These are phyloP conservation scores for Phaethon lepturus DNA, from an alignment of 2,113 vertebrate species.

Conservation along the genomic window DNA sequence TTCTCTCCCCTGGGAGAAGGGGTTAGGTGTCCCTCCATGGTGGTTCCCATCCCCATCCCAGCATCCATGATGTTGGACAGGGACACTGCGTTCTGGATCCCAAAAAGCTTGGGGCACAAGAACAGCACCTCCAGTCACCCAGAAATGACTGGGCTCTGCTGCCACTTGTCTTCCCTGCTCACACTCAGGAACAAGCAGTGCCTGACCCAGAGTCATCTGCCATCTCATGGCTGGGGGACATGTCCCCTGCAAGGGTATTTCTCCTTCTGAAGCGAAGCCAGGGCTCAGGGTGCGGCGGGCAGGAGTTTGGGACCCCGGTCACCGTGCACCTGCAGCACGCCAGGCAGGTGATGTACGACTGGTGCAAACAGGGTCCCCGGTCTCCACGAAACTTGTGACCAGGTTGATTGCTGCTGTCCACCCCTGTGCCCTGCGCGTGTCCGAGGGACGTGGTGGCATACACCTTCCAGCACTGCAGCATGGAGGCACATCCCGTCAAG, in stretches of 20 bases:
- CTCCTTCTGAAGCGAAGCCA: background rate
- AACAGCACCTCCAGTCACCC: background rate
- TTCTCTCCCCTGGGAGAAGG: background rate
- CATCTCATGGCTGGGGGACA: rapidly evolving
- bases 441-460: rapidly evolving
- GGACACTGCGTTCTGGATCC: background rate
- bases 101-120: background rate
- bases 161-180: background rate
- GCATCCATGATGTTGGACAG: rapidly evolving
- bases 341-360: background rate
- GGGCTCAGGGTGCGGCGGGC: background rate
- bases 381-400: rapidly evolving
- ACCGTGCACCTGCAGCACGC: rapidly evolving
- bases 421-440: rapidly evolving
- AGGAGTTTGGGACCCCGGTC: background rate
- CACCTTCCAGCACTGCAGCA: rapidly evolving
- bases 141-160: background rate
- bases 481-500: background rate
- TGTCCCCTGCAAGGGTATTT: background rate
- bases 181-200: background rate
- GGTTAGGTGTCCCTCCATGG: rapidly evolving
- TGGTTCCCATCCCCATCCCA: background rate
- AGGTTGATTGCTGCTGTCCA: background rate
- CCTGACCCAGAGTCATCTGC: background rate
- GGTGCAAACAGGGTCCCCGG: background rate